phyloP scores from a whole-genome alignment of 2,888 invertebrate genomes.

The Tortrix viridana region DNA sequence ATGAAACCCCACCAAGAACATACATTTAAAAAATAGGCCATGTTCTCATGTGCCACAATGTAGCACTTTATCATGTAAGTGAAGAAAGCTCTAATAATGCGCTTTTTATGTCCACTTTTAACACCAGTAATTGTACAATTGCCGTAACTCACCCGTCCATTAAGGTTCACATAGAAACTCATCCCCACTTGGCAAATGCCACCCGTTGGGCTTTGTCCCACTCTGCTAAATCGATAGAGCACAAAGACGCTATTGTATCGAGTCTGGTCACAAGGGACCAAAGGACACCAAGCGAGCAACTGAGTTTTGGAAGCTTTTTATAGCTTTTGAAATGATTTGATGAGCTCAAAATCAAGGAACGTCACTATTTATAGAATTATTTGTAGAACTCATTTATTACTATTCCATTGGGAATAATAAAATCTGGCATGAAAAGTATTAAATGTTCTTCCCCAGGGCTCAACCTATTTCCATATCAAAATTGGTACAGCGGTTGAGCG shows the following conservation, averaged over 20 bases:
- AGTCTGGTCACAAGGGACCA: constrained; percentile 12
- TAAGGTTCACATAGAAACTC: constrained; percentile 29
- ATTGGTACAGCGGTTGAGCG: no score
- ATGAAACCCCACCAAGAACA: no score
- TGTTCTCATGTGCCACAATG: no score
- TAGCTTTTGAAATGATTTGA: not conserved
- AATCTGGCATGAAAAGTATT: no score
- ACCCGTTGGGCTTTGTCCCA: constrained; percentile 45
- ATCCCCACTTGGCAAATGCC: constrained; percentile 41
- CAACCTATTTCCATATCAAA: no score
- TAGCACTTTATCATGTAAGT: no score
- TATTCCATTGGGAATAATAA: no score
- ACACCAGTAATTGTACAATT: not conserved
- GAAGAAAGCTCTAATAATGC: not conserved
- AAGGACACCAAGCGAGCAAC: constrained; percentile 10
- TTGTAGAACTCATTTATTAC: no score
- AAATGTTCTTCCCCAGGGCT: no score
- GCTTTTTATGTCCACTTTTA: not conserved
- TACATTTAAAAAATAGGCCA: no score
- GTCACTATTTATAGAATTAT: no score
- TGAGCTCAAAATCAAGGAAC: no score
- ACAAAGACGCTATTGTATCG: constrained; percentile 49
- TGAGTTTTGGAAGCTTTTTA: constrained; percentile 7
- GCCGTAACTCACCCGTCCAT: constrained; percentile 17
- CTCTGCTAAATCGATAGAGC: constrained; percentile 49